Evolutionary conservation across 2,888 invertebrate species (phyloP), one percentile per base, ranked within the genome.

Genomic region (Melieria crassipennis): DNA sequence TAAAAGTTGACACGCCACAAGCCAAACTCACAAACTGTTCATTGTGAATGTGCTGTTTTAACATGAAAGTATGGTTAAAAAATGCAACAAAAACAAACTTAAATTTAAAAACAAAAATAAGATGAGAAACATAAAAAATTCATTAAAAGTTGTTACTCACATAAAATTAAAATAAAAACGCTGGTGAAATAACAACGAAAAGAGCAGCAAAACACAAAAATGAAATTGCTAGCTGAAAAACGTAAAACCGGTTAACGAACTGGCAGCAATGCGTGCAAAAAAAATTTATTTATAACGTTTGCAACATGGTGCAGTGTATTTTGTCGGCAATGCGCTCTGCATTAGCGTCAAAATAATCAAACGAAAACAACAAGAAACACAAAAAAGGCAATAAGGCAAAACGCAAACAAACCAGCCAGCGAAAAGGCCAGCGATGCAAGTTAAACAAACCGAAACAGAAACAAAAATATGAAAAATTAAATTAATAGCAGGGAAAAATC

Each of bases 71-170:
- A 30, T 3, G 3, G 3, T 30, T 30, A 30, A 58, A 58, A 58
- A 13, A 58, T 11, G 16, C 7, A 58, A 30, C 42, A 42, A n/a
- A n/a, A 73, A 65, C 55, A 52, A 42, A 56, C 10, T 42, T 42
- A 52, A 52, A 74, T 64, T 50, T 10, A 58, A 71, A 69, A 79
- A 80, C 52, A 11, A 52, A 4, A n/a, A 4, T 9, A 52, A 52
- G 52, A 7, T 52, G 52, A 5, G 11, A 52, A 30, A 9, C 52
- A 52, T 9, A 13, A 52, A 52, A 11, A 30, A 30, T 1, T 30
- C 30, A 30, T 30, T 3, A 30, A 30, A 30, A 30, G 30, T 30
- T 30, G 30, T 30, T 30, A 30, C 30, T 30, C 2, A 30, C 30
- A 30, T 30, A 30, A 30, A 30, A 30, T 30, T 30, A 30, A 30